Base-by-base conservation (phyloP, 2,888 invertebrate genomes). In the Clostera curtula region DNA sequence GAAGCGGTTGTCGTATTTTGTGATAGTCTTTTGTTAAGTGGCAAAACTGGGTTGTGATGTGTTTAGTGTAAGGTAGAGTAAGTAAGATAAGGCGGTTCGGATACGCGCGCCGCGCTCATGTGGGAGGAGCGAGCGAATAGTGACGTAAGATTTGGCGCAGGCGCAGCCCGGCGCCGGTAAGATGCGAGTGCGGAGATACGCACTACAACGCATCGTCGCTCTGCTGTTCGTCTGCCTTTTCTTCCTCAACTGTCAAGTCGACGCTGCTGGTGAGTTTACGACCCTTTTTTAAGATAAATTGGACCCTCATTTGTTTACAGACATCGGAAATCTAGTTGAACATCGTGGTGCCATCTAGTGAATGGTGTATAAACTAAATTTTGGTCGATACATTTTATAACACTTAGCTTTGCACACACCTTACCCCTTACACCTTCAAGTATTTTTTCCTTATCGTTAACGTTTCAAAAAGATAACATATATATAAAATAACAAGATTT, bases 1-100 rank as follows among this genome's bases (percentile, higher is more conserved):
- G 82, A 82, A 82, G 70, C 76, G 82, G 83, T 82, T 83, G 82
- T 83, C 82, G 82, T 82, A 79, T 82, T 80, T 82, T 80, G 82
- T 82, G 80, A 82, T 79, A 76, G 53, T 63, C 41, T 56, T 56
- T 55, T 56, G 60, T 53, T 71, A 76, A 75, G 77, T 80, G 79
- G 76, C 73, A 76, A 79, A 82, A 80, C 77, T 80, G 61, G 79
- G 83, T 83, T 83, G 83, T 83, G 83, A 83, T 83, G 83, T 83
- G 82, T 79, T 64, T 77, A 77, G 64, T 67, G 54, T 75, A 76
- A 75, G 74, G 45, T 64, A 63, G 60, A 61, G 74, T 77, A 79
- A 74, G 77, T 79, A 75, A 57, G 49, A 42, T 41, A 41, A 27
- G 37, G 39, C 37, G 33, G 41, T 37, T 43, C 39, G 43, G 57